phyloP scores from a whole-genome alignment of 2,797 vertebrate species.

The Onychomys arenicola region DNA sequence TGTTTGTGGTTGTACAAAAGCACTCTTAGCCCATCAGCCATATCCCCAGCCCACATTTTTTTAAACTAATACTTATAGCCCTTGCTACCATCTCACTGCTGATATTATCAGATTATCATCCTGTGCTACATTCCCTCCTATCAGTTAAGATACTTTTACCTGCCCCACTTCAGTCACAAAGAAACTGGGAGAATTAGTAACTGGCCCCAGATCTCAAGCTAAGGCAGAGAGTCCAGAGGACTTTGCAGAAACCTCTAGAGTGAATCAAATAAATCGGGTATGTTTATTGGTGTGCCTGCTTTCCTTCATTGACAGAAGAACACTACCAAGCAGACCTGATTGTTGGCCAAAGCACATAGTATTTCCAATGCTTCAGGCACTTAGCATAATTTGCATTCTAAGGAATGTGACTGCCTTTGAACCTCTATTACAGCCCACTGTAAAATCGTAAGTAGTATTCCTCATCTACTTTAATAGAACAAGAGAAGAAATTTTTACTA shows the following conservation, averaged over 20 bases:
- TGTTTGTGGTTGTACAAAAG: background rate
- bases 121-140: background rate
- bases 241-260: background rate
- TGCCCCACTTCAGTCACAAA: background rate
- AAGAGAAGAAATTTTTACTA: background rate
- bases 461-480: background rate
- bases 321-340: rapidly evolving
- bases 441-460: background rate
- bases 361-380: background rate
- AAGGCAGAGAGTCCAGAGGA: background rate
- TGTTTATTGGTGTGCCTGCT: background rate
- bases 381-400: background rate
- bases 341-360: background rate
- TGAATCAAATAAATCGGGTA: background rate
- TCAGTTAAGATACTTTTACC: background rate
- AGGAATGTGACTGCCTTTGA: background rate
- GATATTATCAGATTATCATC: background rate
- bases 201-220: background rate
- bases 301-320: background rate
- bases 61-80: background rate
- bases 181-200: background rate
- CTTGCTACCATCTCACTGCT: background rate
- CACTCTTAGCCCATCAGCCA: background rate
- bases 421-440: background rate
- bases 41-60: background rate